Percentiles rank a stretch among this genome's conserved stretches.
These are phyloP conservation scores for Ridgeia piscesae DNA, from an alignment of 1,140 invertebrate genomes.

Conservation along the genomic window DNA sequence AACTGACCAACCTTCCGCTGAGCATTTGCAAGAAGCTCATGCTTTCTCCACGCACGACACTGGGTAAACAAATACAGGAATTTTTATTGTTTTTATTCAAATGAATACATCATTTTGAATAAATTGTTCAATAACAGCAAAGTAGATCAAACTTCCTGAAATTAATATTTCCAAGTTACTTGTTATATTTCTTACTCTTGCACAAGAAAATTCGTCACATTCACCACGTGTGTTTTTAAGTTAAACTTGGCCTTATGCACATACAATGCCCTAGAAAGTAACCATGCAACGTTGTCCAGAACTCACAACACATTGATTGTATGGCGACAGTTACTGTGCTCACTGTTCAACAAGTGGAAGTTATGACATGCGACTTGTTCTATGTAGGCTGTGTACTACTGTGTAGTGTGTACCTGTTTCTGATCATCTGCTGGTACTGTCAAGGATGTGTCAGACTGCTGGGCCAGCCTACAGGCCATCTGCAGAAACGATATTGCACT, in stretches of 20 bases:
- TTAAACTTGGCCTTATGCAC: not conserved
- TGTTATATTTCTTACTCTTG: not conserved
- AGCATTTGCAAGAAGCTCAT: not conserved
- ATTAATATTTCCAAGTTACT: not conserved
- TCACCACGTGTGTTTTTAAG: no score
- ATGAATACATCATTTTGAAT: not conserved
- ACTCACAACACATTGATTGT: no score
- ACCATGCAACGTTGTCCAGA: no score
- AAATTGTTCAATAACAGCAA: not conserved
- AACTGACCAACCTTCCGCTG: not conserved
- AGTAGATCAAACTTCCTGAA: not conserved
- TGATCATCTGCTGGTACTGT: not conserved
- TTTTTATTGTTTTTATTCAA: no score
- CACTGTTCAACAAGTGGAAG: no score
- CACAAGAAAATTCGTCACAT: not conserved
- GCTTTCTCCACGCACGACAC: not conserved
- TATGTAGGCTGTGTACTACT: no score
- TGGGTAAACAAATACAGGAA: not conserved
- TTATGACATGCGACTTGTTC: no score
- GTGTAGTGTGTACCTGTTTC: not conserved
- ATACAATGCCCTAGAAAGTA: no score
- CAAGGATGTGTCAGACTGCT: not conserved
- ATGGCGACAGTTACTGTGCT: no score
- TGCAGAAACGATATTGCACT: not conserved
- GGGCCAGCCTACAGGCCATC: not conserved